Base-by-base conservation (phyloP, 2,888 invertebrate species). In the Antheraea assamensis region DNA sequence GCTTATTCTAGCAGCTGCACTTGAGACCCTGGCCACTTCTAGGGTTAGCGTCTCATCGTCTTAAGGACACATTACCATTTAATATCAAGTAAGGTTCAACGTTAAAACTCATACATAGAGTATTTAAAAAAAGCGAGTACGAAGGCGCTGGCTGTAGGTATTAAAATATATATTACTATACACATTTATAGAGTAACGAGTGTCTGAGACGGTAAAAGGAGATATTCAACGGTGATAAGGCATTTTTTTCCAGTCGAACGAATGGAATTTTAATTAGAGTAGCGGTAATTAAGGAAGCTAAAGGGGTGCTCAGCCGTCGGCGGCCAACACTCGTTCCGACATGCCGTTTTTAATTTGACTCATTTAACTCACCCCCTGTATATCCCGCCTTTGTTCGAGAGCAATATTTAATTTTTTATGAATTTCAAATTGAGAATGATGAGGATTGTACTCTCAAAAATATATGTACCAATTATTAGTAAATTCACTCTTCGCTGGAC, bases 251-350 rank as follows among this genome's bases (percentile, higher is more conserved):
- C 88, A 85, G 86, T 87, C 87, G 86, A 90, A 89, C 87, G 88
- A 88, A 91, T 89, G 91, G 91, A 90, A 92, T 92, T 93, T 93
- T 93, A 93, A 93, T 94, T 92, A 92, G 87, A 87, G 85, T 86
- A 83, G 85, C 87, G 88, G 92, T 93, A 92, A 92, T 93, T 92
- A 91, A 89, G 87, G 86, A 86, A 82, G 83, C 85, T 85, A 86
- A 90, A 78, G 77, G 76, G 78, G 35, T 35, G 13, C 68, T 58
- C 70, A 70, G 55, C 24, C 58, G 30, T 52, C 31, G 66, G 30
- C 75, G 74, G 75, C 73, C 75, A 35, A 61, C 61, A 66, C 74
- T 75, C 72, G 76, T 75, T 74, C 73, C 72, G 77, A 75, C 35
- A 52, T 74, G 71, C 75, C 75, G 72, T 78, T 77, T 79, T 78